Base-by-base conservation (phyloP, 2,113 vertebrate genomes). In the Salvelinus sp. region DNA sequence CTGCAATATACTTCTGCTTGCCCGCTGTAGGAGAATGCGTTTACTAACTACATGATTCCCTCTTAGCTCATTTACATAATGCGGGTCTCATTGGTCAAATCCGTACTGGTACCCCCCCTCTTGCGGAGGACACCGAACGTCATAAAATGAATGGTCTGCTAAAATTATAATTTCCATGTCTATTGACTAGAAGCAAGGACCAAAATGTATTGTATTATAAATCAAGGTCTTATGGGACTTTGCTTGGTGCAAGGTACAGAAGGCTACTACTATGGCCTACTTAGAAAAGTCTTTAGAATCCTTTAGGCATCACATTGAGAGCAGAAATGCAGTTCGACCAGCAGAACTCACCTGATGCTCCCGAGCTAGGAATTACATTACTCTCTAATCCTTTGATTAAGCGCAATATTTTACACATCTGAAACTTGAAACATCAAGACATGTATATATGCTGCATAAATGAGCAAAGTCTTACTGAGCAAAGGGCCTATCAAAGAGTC, bases 21-120 rank as follows among this genome's bases (percentile, higher is more conserved):
- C 60, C 48, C 9, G 58, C 72, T 62, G 20, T 54, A 2, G 23
- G 69, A 25, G 69, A 76, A 23, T 16, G 63, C 72, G 23, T 12
- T 47, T 72, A 14, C 64, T 47, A 70, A 14, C 64, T 66, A 71
- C 83, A 18, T 60, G 13, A 70, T 4, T 16, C 38, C 62, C 38
- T 18, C 50, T 20, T 6, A 16, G 62, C 22, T 73, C 66, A 72
- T 88, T 86, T 81, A 57, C 86, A 87, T 84, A 30, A 0, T 3
- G 1, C 0, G 0, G n/a, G 22, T 28, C 79, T 79, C 77, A 93
- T 93, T 93, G 92, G 93, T 38, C 67, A 2, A 23, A 1, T 0
- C 0, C 1, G 12, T 0, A 2, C 6, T 44, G 9, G 6, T 20
- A 27, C 60, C 44, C 75, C 76, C 81, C 82, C 75, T 3, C 9